phyloP scores from a whole-genome alignment of 2,113 vertebrate species.

The Menura novaehollandiae region DNA sequence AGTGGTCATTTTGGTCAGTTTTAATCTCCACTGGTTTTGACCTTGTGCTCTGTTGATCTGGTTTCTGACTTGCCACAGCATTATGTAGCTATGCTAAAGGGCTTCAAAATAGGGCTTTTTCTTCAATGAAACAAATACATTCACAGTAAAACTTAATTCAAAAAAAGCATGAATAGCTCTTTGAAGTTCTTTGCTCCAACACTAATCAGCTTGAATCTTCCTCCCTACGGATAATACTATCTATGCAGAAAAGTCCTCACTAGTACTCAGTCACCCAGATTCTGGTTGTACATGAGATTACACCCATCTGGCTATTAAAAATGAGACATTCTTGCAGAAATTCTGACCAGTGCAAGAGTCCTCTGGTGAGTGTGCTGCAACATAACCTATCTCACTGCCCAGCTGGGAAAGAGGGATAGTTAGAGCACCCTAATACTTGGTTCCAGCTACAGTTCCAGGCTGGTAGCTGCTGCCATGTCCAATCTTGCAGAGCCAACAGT shows the following conservation, averaged over 20 bases:
- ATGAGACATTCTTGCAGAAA: neutral
- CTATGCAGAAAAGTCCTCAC: neutral
- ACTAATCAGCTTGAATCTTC: neutral
- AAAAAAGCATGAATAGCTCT: neutral
- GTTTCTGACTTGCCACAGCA: neutral
- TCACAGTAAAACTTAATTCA: neutral
- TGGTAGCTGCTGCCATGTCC: neutral
- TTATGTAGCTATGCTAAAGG: neutral
- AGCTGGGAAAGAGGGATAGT: rapidly evolving
- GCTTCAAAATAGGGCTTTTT: neutral
- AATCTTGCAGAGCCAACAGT: neutral
- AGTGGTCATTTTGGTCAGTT: rapidly evolving
- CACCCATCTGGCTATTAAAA: neutral
- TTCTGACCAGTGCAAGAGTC: neutral
- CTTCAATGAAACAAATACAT: neutral
- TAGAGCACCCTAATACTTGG: neutral
- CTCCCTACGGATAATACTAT: rapidly evolving
- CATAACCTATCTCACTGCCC: neutral
- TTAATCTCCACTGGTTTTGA: neutral
- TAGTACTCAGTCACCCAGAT: neutral
- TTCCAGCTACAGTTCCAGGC: neutral
- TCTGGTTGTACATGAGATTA: neutral
- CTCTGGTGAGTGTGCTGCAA: neutral
- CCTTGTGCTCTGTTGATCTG: neutral
- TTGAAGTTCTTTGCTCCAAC: neutral